These are phyloP conservation scores for Hassar affinis DNA, from an alignment of 2,113 vertebrate genomes.

Conservation along the genomic window DNA sequence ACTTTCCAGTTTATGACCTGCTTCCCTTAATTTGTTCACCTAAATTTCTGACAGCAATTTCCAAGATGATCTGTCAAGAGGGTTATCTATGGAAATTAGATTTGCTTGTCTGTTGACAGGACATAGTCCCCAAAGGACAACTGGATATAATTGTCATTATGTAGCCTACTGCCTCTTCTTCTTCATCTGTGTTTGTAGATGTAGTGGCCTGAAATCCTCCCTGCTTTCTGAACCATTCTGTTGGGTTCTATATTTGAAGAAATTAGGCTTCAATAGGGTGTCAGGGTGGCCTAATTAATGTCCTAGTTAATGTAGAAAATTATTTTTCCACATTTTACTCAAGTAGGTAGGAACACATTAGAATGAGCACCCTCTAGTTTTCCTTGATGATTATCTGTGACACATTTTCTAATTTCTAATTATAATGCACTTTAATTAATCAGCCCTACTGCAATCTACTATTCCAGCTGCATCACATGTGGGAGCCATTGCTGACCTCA, in stretches of 20 bases:
- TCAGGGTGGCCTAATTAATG: constrained; percentile 43
- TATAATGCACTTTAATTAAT: constrained; percentile 13
- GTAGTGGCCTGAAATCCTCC: neutral
- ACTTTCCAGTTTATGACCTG: constrained; percentile 19
- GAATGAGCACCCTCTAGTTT: neutral
- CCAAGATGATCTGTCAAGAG: constrained; percentile 2
- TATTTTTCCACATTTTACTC: constrained; percentile 19
- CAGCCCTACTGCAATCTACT: neutral
- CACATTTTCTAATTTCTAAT: constrained; percentile 20
- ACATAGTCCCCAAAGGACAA: neutral
- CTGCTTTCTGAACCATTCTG: constrained; percentile 17
- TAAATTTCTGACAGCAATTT: constrained; percentile 8
- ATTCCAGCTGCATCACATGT: neutral
- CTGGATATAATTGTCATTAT: neutral
- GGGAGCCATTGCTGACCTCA: neutral
- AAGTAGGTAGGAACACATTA: neutral
- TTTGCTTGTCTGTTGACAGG: constrained; percentile 27
- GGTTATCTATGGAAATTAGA: constrained; percentile 5
- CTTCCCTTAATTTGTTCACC: constrained; percentile 32
- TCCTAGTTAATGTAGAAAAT: constrained; percentile 41
- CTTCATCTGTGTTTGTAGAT: constrained; percentile 1
- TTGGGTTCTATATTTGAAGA: constrained; percentile 37
- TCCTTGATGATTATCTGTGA: constrained; percentile 18
- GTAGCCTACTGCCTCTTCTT: neutral
- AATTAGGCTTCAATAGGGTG: constrained; percentile 24